A percentile compares a stretch with the other conserved stretches of the same genome.
phyloP scores from a whole-genome alignment of 2,888 invertebrate genomes.

The Creontiades dilutus region DNA sequence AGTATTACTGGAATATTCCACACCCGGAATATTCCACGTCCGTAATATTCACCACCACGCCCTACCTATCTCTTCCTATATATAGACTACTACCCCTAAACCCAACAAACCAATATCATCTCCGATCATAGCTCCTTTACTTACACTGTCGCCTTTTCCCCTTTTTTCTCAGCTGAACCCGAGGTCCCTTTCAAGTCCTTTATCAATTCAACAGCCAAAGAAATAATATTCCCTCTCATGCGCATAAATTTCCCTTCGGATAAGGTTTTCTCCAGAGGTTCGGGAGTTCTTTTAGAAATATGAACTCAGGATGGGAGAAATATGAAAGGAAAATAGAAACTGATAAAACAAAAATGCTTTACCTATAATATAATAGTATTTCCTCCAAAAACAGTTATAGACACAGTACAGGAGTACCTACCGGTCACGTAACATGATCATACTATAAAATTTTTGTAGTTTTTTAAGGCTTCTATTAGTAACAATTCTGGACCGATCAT shows the following conservation, averaged over 20 bases:
- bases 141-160: background rate
- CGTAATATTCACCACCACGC: too few species aligned
- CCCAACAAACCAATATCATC: slow-evolving; percentile 48
- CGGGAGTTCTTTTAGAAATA: background rate
- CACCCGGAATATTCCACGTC: too few species aligned
- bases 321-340: background rate
- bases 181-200: slow-evolving; percentile 54
- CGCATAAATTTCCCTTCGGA: slow-evolving; percentile 48
- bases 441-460: too few species aligned
- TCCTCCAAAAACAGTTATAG: too few species aligned
- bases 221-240: slow-evolving; percentile 42
- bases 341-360: slow-evolving; percentile 40
- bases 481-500: too few species aligned
- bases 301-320: slow-evolving; percentile 1
- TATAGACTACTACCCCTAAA: background rate
- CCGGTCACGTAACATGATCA: too few species aligned
- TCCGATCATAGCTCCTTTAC: slow-evolving; percentile 35
- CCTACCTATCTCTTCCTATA: too few species aligned
- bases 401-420: too few species aligned
- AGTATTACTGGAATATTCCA: slow-evolving; percentile 34
- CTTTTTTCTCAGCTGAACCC: slow-evolving; percentile 18
- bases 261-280: slow-evolving; percentile 29
- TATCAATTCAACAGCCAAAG: slow-evolving; percentile 59
- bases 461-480: too few species aligned
- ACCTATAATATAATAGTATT: background rate